Evolutionary conservation across 2,888 invertebrate species (phyloP).

Genomic region (Ectemnius continuus): DNA sequence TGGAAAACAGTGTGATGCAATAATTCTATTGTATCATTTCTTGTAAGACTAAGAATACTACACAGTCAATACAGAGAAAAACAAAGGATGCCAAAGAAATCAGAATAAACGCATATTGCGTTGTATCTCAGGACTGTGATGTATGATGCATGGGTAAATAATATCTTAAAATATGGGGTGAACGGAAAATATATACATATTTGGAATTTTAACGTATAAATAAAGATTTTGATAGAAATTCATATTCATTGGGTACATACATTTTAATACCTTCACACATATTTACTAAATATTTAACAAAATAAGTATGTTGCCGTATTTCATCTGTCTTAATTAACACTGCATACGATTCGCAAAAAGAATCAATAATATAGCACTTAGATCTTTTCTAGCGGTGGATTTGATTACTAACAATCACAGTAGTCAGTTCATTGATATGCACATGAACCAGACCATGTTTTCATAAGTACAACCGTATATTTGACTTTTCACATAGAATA

Average conservation of each 20-base stretch:
- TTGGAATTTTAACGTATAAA: not conserved
- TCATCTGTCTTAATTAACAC: not conserved
- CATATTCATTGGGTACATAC: too few relatives aligned
- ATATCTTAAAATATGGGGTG: slow-evolving; percentile 25
- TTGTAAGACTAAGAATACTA: slow-evolving; percentile 10
- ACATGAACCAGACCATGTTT: not conserved
- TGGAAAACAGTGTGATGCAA: slow-evolving; percentile 17
- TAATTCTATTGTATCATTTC: slow-evolving; percentile 5
- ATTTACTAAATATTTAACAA: slow-evolving; percentile 23
- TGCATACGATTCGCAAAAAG: not conserved
- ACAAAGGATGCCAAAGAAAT: not conserved
- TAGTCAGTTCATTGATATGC: too few relatives aligned
- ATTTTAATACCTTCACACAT: slow-evolving; percentile 4
- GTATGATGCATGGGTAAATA: slow-evolving; percentile 17
- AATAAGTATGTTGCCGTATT: not conserved
- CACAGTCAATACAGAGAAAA: slow-evolving; percentile 11
- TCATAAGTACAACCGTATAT: not conserved
- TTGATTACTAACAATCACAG: too few relatives aligned
- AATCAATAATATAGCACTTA: not conserved
- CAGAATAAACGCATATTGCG: not conserved
- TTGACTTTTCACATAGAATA: not conserved
- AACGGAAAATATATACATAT: slow-evolving; percentile 17
- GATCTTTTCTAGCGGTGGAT: slow-evolving; percentile 10
- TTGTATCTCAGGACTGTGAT: slow-evolving; percentile 6
- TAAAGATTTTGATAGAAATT: too few relatives aligned